Evolutionary conservation across 2,113 vertebrate genomes (phyloP).

Genomic region (Rhipidura dahli): DNA sequence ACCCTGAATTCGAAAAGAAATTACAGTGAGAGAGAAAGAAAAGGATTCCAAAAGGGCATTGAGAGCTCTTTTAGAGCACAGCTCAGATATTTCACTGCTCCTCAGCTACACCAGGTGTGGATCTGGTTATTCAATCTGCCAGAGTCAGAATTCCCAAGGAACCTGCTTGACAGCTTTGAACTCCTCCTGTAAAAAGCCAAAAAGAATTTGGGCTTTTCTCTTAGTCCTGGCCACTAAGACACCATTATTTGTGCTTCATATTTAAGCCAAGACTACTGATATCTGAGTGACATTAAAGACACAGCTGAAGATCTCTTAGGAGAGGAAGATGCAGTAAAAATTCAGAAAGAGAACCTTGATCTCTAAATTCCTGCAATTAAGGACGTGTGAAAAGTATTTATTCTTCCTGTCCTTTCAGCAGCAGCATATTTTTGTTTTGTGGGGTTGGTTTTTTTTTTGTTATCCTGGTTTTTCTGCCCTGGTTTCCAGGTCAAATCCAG

Average conservation of each 20-base stretch:
- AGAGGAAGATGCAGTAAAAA: not conserved
- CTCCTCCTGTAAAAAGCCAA: not conserved
- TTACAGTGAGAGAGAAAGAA: not conserved
- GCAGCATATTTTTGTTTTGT: not conserved
- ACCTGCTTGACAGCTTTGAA: not conserved
- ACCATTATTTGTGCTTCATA: not conserved
- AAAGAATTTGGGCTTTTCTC: not conserved
- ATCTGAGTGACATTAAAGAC: not conserved
- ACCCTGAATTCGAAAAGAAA: not conserved
- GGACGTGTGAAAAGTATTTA: not conserved
- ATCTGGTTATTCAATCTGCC: not conserved
- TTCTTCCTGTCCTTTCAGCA: not conserved
- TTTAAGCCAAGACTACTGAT: not conserved
- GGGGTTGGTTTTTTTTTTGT: not conserved
- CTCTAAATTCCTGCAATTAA: not conserved
- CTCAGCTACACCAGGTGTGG: not conserved
- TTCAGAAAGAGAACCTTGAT: not conserved
- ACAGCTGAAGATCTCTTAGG: not conserved
- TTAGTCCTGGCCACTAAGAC: not conserved
- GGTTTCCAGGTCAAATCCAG: not conserved
- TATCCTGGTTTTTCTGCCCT: not conserved
- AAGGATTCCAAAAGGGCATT: not conserved
- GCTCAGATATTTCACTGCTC: not conserved
- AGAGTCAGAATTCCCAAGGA: not conserved
- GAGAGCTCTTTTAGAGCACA: not conserved